Conservation (phyloP, 2,113 vertebrate species). For the Tragelaphus strepsiceros region DNA sequence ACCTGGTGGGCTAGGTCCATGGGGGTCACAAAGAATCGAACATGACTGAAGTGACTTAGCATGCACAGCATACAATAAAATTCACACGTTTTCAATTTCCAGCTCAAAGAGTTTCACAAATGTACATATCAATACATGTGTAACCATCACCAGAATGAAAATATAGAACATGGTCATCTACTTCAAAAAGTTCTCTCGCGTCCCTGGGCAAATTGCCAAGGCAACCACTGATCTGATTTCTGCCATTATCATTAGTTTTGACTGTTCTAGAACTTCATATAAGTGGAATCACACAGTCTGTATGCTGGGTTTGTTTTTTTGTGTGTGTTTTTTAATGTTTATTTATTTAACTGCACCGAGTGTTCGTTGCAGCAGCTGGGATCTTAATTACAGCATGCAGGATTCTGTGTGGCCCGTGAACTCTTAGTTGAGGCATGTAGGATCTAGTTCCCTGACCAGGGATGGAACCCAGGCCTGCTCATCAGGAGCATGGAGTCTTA, state of each 20-base stretch:
- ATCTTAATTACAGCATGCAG: neutral
- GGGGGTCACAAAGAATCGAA: neutral
- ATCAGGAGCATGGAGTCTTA: neutral
- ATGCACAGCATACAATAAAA: neutral
- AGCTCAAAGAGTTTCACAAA: neutral
- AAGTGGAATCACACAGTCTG: accelerated
- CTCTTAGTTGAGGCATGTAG: neutral
- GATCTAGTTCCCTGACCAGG: neutral
- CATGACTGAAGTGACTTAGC: neutral
- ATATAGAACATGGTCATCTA: accelerated
- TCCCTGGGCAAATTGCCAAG: neutral
- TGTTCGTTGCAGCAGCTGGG: neutral
- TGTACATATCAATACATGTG: accelerated
- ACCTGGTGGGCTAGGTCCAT: neutral
- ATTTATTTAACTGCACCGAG: neutral
- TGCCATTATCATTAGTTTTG: accelerated
- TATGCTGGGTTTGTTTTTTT: neutral
- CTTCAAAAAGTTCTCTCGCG: accelerated
- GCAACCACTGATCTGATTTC: too few relatives aligned
- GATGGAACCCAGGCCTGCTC: neutral
- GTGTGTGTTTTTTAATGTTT: neutral
- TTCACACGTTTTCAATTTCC: neutral
- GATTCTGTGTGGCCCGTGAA: neutral
- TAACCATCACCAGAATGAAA: neutral
- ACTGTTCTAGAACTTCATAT: neutral